phyloP scores from a whole-genome alignment of 1,140 invertebrate genomes.

The Leptestheria dahalacensis region DNA sequence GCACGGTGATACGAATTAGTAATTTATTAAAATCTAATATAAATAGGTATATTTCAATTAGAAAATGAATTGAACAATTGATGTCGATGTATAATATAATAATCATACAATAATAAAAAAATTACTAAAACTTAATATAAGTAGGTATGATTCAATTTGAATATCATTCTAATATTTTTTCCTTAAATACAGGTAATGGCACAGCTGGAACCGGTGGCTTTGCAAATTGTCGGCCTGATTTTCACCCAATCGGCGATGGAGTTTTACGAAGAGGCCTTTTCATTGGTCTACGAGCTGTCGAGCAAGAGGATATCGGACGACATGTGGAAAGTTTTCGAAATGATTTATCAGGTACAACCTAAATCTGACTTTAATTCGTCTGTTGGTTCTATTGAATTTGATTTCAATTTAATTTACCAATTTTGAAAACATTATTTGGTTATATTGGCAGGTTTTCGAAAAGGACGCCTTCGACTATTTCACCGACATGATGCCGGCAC shows the following conservation, averaged over 20 bases:
- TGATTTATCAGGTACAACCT: conserved; percentile 52
- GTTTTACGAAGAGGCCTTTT: conserved; percentile 92
- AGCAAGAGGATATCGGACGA: conserved; percentile 71
- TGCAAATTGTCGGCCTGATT: conserved; percentile 78
- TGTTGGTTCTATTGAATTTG: neutral
- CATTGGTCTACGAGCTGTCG: conserved; percentile 82
- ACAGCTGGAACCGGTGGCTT: conserved; percentile 84
- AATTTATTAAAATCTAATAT: too few relatives aligned
- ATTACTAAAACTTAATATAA: too few relatives aligned
- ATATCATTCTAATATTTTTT: too few relatives aligned
- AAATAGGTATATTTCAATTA: too few relatives aligned
- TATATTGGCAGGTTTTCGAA: conserved; percentile 53
- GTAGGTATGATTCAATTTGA: too few relatives aligned
- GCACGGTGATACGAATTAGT: too few relatives aligned
- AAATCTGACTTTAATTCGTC: conserved; percentile 5
- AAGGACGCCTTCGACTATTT: conserved; percentile 95
- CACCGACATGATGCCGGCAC: conserved; percentile 94
- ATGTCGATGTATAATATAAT: too few relatives aligned
- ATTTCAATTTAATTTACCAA: neutral
- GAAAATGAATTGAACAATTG: too few relatives aligned
- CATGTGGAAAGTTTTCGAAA: conserved; percentile 91
- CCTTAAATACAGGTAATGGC: too few relatives aligned
- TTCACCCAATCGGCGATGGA: conserved; percentile 77
- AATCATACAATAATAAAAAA: too few relatives aligned
- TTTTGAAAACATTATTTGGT: neutral